A percentile compares a stretch with the other conserved stretches of the same genome.
phyloP scores from a whole-genome alignment of 1,140 invertebrate species.

The Papilio xuthus region DNA sequence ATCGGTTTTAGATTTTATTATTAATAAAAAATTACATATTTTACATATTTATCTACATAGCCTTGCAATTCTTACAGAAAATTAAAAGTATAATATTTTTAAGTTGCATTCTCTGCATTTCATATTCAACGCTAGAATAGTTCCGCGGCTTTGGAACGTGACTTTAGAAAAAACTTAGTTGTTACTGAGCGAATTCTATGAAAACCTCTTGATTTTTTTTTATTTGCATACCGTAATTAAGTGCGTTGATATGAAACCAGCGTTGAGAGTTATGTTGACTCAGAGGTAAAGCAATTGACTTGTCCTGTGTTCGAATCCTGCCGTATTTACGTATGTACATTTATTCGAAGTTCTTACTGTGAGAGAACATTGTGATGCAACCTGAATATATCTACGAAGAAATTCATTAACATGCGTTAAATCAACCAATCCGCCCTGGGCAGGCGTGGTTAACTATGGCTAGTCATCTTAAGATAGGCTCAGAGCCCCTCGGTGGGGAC shows the following conservation, averaged over 20 bases:
- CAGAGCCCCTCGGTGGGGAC: no score
- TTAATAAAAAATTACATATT: neutral
- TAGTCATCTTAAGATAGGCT: no score
- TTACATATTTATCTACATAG: neutral
- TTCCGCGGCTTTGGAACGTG: neutral
- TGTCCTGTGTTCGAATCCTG: no score
- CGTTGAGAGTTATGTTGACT: neutral
- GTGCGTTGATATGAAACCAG: neutral
- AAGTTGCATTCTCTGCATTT: neutral
- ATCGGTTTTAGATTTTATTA: no score
- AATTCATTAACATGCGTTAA: no score
- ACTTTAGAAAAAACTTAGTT: constrained; percentile 24
- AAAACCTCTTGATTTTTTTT: neutral
- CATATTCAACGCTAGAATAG: neutral
- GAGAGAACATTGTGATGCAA: no score
- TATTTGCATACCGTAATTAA: neutral
- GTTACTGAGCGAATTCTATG: constrained; percentile 1
- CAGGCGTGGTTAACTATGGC: no score
- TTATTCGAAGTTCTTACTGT: no score
- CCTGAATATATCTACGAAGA: no score
- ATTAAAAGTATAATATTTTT: constrained; percentile 14
- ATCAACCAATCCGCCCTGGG: no score
- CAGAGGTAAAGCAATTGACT: no score
- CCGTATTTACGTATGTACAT: no score
- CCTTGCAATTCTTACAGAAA: neutral